A percentile compares a stretch with the other conserved stretches of the same genome.
These are phyloP conservation scores for Lingula anatina DNA, from an alignment of 2,888 invertebrate species.

Conservation along the genomic window DNA sequence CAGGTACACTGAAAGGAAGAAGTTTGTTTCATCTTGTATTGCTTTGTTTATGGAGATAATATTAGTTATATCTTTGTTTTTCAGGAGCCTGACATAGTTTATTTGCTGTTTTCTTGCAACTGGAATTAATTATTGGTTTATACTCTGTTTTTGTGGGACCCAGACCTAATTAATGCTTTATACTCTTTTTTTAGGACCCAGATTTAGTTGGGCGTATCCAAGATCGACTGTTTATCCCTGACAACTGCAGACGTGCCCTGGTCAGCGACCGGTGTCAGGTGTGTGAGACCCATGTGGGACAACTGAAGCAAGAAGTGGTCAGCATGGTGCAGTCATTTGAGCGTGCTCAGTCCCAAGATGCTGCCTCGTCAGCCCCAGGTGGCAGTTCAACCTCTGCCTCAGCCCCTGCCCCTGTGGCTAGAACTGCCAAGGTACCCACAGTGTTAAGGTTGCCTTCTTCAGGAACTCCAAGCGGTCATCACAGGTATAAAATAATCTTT, in stretches of 20 bases:
- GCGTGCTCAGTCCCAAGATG: constrained; percentile 27
- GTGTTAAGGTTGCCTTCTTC: background rate
- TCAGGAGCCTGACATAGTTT: too few species aligned
- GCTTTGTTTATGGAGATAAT: too few species aligned
- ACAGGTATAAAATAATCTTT: too few species aligned
- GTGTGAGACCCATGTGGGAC: constrained; percentile 32
- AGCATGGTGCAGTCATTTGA: constrained; percentile 41
- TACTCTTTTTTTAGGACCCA: constrained; percentile 18
- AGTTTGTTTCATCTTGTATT: too few species aligned
- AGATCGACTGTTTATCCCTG: constrained; percentile 26
- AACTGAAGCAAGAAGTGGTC: constrained; percentile 37
- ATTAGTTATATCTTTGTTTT: too few species aligned
- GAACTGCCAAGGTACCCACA: constrained; percentile 17
- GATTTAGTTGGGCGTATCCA: constrained; percentile 22
- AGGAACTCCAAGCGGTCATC: too few species aligned
- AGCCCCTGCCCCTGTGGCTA: constrained; percentile 23
- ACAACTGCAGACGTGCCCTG: constrained; percentile 22
- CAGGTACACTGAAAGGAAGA: too few species aligned
- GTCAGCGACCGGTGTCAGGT: constrained; percentile 30
- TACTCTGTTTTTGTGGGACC: too few species aligned
- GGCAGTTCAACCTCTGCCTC: constrained; percentile 17
- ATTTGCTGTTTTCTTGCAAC: too few species aligned
- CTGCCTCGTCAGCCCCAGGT: too few species aligned
- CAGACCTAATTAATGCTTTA: background rate
- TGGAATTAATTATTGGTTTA: too few species aligned